These are phyloP conservation scores for Dromococcyx pavoninus DNA, from an alignment of 2,797 vertebrate genomes.

Conservation along the genomic window DNA sequence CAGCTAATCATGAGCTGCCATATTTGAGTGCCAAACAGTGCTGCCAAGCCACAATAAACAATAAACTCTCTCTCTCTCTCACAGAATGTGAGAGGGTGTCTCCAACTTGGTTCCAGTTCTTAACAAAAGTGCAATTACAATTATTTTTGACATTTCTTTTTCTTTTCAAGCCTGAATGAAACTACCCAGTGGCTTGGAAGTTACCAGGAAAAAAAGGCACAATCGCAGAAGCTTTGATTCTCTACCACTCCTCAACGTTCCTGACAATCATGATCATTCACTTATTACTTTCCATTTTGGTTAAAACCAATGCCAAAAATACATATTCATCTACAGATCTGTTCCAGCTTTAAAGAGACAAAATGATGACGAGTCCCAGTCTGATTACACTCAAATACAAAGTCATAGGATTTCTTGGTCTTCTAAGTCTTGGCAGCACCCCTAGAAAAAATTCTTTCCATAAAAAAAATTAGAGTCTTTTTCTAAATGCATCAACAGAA, in stretches of 20 bases:
- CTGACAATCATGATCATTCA: background rate
- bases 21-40: background rate
- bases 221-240: background rate
- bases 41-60: background rate
- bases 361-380: background rate
- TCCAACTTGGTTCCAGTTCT: background rate
- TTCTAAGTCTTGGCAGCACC: constrained; percentile 8
- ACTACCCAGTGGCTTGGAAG: background rate
- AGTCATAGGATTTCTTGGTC: background rate
- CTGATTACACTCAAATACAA: constrained; percentile 10
- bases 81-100: background rate
- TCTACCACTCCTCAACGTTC: background rate
- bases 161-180: constrained; percentile 8
- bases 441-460: constrained; percentile 7
- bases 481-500: constrained; percentile 3
- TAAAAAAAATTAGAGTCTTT: background rate
- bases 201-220: background rate
- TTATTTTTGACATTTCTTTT: constrained; percentile 35
- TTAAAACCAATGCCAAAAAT: background rate
- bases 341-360: background rate
- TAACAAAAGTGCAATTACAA: background rate
- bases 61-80: background rate
- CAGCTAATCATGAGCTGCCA: background rate
- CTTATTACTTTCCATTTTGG: background rate
- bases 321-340: background rate